Base-by-base conservation (phyloP, 1,140 invertebrate genomes). In the Trachelipus rathkii region DNA sequence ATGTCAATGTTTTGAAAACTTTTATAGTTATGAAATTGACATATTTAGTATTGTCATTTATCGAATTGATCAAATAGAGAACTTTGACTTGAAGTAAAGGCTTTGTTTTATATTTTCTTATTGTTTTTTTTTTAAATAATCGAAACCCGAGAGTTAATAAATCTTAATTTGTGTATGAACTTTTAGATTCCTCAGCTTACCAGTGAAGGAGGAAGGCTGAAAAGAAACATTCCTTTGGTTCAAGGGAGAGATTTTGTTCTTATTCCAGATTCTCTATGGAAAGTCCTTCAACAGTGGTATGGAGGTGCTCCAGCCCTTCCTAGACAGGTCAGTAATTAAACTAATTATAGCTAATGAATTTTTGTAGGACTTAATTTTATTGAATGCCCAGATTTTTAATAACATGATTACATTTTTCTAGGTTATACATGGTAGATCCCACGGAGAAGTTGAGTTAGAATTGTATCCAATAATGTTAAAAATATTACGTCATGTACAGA, bases 221-320 rank as follows among this genome's bases (percentile, higher is more conserved):
- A 91, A 76, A 87, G 89, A 73, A 91, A 92, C 84, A 87, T 88
- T 19, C 87, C 89, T 3, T 85, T 95, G 68, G 88, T 89, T 10
- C 89, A 91, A 84, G 89, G 89, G 73, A 87, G 90, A 81, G 93
- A 95, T 86, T 95, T 93, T 87, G 91, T 93, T 85, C 85, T 95
- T 53, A 88, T 95, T 44, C 92, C 93, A 21, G 92, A 94, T 83
- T 88, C 91, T 33, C 85, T 95, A 75, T 95, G 93, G 93, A 91
- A 92, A 82, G 93, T 93, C 15, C 85, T 95, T 66, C 89, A 90
- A 74, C 88, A 90, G 69, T 95, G 93, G 94, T 95, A 95, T 86
- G 92, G 92, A 44, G 92, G 91, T 60, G 88, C 89, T n/a, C 88
- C 92, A 75, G 89, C 92, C 7, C 85, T 95, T 76, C 93, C 93